These are phyloP conservation scores for Corydoras maculifer DNA, from an alignment of 2,113 vertebrate genomes.

Conservation along the genomic window DNA sequence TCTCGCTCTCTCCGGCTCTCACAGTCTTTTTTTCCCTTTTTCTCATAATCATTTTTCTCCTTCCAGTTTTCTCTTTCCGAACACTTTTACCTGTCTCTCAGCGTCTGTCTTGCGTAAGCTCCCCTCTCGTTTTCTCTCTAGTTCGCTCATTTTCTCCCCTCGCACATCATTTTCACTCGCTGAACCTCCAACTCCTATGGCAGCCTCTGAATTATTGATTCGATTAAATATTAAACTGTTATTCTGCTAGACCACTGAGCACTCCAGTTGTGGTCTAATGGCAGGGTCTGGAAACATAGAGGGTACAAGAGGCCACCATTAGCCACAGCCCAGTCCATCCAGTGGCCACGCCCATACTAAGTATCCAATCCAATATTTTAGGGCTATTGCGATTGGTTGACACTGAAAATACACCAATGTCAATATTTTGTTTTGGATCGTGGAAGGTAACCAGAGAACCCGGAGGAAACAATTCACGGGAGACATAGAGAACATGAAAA, in stretches of 20 bases:
- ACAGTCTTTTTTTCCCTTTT: constrained; percentile 17
- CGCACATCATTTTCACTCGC: constrained; percentile 29
- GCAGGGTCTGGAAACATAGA: constrained; percentile 30
- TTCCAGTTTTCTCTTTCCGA: too few species aligned
- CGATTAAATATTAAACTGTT: constrained; percentile 70
- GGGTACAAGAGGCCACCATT: constrained; percentile 1
- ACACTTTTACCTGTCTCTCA: constrained; percentile 8
- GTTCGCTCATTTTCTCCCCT: constrained; percentile 27
- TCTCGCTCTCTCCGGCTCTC: constrained; percentile 37
- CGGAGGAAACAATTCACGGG: too few species aligned
- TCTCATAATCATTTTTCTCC: constrained; percentile 8
- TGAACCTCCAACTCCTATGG: constrained; percentile 39
- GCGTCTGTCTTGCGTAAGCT: constrained; percentile 22
- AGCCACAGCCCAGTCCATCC: background rate
- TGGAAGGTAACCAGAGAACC: too few species aligned
- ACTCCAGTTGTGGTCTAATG: constrained; percentile 49
- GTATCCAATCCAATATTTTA: too few species aligned
- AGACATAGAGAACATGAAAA: too few species aligned
- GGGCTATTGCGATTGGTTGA: too few species aligned
- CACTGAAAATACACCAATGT: too few species aligned
- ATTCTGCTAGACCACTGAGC: constrained; percentile 57
- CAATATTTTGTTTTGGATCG: too few species aligned
- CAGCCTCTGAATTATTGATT: constrained; percentile 62
- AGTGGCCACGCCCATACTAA: constrained; percentile 29
- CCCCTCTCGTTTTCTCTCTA: constrained; percentile 20